Percentiles rank a stretch among this genome's conserved stretches.
These are phyloP conservation scores for Trichogramma dendrolimi DNA, from an alignment of 2,888 invertebrate genomes.

Conservation along the genomic window DNA sequence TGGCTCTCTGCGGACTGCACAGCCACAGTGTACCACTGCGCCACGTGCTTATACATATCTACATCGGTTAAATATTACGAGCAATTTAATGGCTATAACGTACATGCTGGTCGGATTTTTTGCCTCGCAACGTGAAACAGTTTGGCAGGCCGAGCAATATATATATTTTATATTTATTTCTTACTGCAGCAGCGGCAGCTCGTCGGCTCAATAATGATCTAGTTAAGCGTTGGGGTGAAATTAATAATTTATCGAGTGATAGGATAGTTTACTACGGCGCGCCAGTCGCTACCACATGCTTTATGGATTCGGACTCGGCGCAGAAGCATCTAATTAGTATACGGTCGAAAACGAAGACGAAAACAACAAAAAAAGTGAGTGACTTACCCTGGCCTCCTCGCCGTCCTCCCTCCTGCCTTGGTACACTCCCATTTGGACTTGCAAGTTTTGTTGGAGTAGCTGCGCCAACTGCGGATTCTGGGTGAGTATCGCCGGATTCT, in stretches of 20 bases:
- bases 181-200: too few species aligned
- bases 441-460: slow-evolving; percentile 48
- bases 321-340: not conserved
- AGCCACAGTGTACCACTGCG: too few species aligned
- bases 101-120: too few species aligned
- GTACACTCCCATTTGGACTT: slow-evolving; percentile 48
- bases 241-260: slow-evolving; percentile 22
- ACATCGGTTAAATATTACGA: too few species aligned
- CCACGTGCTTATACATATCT: not conserved
- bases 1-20: too few species aligned
- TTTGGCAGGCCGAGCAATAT: too few species aligned
- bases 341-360: not conserved
- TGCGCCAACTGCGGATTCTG: slow-evolving; percentile 49
- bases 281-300: too few species aligned
- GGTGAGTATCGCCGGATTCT: slow-evolving; percentile 46
- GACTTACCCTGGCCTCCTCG: slow-evolving; percentile 47
- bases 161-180: too few species aligned
- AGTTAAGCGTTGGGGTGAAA: slow-evolving; percentile 10
- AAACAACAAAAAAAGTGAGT: not conserved
- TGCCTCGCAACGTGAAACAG: not conserved
- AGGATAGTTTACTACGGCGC: slow-evolving; percentile 6
- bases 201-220: slow-evolving; percentile 7
- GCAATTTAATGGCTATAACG: too few species aligned
- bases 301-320: not conserved
- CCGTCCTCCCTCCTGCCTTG: slow-evolving; percentile 41